Percentiles rank a stretch among this genome's conserved stretches.
phyloP scores from a whole-genome alignment of 2,888 invertebrate species.

The Philhelius pedissequus region DNA sequence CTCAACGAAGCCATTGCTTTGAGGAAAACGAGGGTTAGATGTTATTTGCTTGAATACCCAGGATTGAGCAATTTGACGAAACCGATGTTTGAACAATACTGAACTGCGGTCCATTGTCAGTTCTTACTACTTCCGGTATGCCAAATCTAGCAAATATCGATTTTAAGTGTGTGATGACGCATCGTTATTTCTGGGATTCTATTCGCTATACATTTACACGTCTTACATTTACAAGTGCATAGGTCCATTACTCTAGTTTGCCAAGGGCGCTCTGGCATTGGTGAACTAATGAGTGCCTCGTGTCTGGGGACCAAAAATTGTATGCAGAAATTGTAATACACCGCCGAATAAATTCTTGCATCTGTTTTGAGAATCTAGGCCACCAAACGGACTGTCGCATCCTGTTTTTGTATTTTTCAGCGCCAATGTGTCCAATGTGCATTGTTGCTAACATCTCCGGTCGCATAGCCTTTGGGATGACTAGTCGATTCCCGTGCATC shows the following conservation, averaged over 20 bases:
- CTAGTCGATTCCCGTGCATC: constrained; percentile 23
- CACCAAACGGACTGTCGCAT: constrained; percentile 15
- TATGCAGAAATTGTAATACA: not conserved
- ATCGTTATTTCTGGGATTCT: not conserved
- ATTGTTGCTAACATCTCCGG: constrained; percentile 15
- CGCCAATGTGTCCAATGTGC: not conserved
- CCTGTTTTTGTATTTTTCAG: not conserved
- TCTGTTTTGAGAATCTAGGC: not conserved
- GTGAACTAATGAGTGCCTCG: constrained; percentile 11
- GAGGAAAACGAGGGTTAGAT: constrained; percentile 4
- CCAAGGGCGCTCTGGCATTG: not conserved
- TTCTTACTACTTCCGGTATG: not conserved
- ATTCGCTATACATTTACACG: not conserved
- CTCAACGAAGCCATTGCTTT: constrained; percentile 3
- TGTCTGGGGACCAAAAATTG: too few relatives aligned
- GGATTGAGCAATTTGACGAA: not conserved
- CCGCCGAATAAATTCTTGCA: not conserved
- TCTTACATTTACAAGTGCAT: not conserved
- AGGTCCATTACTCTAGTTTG: not conserved
- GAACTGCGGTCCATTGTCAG: not conserved
- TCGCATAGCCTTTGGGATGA: not conserved
- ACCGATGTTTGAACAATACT: not conserved
- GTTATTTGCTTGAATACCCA: not conserved
- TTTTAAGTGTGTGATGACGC: not conserved
- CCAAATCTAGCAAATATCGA: not conserved